These are phyloP conservation scores for Typhlichthys subterraneus DNA, from an alignment of 2,797 vertebrate species.

Conservation along the genomic window DNA sequence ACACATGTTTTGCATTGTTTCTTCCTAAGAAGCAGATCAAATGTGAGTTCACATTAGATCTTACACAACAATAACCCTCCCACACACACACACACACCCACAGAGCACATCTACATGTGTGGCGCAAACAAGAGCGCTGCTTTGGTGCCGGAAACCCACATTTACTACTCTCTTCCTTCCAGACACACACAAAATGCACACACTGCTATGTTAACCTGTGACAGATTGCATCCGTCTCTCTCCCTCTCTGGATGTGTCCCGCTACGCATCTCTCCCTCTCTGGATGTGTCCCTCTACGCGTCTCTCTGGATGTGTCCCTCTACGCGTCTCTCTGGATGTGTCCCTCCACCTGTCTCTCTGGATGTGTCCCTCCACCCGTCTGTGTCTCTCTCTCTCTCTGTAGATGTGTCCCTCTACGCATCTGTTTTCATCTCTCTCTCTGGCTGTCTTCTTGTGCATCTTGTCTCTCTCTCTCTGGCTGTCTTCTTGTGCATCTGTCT, in stretches of 20 bases:
- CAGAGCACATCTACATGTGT: slow-evolving; percentile 40
- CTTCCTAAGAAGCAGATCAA: slow-evolving; percentile 17
- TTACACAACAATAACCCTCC: slow-evolving; percentile 32
- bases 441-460: too few relatives aligned
- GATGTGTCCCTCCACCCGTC: not conserved
- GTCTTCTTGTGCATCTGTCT: too few relatives aligned
- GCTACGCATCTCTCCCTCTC: too few relatives aligned
- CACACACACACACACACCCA: slow-evolving; percentile 38
- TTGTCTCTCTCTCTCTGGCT: too few relatives aligned
- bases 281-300: too few relatives aligned
- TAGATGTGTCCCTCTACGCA: not conserved
- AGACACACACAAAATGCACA: slow-evolving; percentile 39
- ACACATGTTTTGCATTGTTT: not conserved
- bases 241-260: too few relatives aligned
- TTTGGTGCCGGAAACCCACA: slow-evolving; percentile 76
- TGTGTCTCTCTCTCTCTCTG: not conserved
- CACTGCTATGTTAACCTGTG: slow-evolving; percentile 14
- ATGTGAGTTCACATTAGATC: slow-evolving; percentile 24
- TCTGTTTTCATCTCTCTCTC: too few relatives aligned
- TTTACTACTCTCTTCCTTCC: slow-evolving; percentile 81
- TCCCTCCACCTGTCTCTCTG: too few relatives aligned
- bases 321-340: too few relatives aligned
- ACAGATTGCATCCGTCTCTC: slow-evolving; percentile 2
- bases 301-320: too few relatives aligned
- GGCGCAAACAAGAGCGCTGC: slow-evolving; percentile 61